Conservation (phyloP, 2,797 vertebrate genomes). For the Lutjanus campechanus region DNA sequence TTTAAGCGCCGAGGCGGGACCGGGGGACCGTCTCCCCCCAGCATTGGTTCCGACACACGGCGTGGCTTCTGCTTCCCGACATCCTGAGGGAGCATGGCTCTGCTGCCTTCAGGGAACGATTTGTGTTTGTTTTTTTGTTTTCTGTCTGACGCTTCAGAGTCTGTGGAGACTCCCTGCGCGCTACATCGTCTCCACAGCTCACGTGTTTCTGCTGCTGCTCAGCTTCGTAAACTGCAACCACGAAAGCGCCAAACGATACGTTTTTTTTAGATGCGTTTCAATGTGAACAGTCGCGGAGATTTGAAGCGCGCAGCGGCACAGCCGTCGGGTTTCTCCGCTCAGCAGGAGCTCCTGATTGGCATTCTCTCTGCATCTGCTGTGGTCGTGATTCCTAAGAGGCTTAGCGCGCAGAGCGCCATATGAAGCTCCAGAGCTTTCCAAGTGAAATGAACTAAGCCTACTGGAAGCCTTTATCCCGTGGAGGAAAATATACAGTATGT, state of each 20-base stretch:
- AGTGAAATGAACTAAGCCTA: slow-evolving; percentile 62
- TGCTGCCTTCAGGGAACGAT: background rate
- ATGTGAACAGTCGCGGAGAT: background rate
- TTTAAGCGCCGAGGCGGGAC: slow-evolving; percentile 44
- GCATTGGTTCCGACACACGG: slow-evolving; percentile 65
- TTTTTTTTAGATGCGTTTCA: background rate
- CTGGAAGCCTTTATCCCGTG: slow-evolving; percentile 48
- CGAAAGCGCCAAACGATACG: background rate
- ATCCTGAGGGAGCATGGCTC: slow-evolving; percentile 74
- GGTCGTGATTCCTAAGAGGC: slow-evolving; percentile 70
- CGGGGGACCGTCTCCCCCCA: slow-evolving; percentile 37
- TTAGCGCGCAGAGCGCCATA: slow-evolving; percentile 66
- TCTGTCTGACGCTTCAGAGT: background rate
- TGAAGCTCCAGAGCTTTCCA: slow-evolving; percentile 64
- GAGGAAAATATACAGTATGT: slow-evolving; percentile 3
- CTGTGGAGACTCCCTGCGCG: background rate
- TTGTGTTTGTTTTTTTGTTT: background rate
- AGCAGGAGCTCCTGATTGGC: slow-evolving; percentile 73
- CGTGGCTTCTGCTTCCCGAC: slow-evolving; percentile 53
- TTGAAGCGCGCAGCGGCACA: slow-evolving; percentile 34
- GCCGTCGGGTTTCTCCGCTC: slow-evolving; percentile 55
- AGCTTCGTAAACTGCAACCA: background rate
- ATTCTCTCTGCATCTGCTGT: slow-evolving; percentile 71
- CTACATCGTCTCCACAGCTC: slow-evolving; percentile 18
- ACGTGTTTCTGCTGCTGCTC: background rate